A percentile compares a stretch with the other conserved stretches of the same genome.
Conservation (phyloP, 2,797 vertebrate species). For the Takifugu rubripes region DNA sequence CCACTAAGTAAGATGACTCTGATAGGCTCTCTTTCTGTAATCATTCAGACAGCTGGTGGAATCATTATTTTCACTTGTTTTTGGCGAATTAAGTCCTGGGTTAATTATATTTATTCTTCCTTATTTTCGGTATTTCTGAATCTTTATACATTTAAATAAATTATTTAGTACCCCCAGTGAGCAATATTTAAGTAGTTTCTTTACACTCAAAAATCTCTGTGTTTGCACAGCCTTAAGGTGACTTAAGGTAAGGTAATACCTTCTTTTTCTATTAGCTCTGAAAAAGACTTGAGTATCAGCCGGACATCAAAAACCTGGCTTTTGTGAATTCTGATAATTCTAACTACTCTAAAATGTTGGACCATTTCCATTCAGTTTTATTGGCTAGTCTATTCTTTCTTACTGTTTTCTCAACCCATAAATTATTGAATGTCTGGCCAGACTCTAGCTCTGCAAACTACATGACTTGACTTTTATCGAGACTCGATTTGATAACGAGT, state of each 20-base stretch:
- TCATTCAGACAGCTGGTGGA: slow-evolving; percentile 32
- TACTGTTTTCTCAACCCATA: slow-evolving; percentile 32
- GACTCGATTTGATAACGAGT: slow-evolving; percentile 57
- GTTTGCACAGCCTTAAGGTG: slow-evolving; percentile 25
- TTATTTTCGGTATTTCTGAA: slow-evolving; percentile 3
- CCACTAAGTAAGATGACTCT: slow-evolving; percentile 34
- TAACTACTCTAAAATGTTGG: slow-evolving; percentile 19
- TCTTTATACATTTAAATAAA: no score
- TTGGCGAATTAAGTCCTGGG: slow-evolving; percentile 40
- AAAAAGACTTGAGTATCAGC: slow-evolving; percentile 18
- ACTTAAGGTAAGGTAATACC: slow-evolving; percentile 22
- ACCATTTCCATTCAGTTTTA: slow-evolving; percentile 51
- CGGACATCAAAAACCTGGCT: slow-evolving; percentile 24
- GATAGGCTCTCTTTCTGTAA: slow-evolving; percentile 47
- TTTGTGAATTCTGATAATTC: slow-evolving; percentile 20
- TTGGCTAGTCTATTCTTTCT: slow-evolving; percentile 35
- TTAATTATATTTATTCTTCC: slow-evolving; percentile 50
- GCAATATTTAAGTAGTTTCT: slow-evolving; percentile 3
- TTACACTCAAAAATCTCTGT: slow-evolving; percentile 12
- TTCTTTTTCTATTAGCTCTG: slow-evolving; percentile 30
- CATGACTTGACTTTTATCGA: slow-evolving; percentile 66
- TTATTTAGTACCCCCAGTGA: no score
- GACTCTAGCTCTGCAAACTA: slow-evolving; percentile 45
- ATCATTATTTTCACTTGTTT: slow-evolving; percentile 10
- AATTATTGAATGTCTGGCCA: slow-evolving; percentile 62